Evolutionary conservation across 2,888 invertebrate genomes (phyloP).

Genomic region (Noctua fimbriata): DNA sequence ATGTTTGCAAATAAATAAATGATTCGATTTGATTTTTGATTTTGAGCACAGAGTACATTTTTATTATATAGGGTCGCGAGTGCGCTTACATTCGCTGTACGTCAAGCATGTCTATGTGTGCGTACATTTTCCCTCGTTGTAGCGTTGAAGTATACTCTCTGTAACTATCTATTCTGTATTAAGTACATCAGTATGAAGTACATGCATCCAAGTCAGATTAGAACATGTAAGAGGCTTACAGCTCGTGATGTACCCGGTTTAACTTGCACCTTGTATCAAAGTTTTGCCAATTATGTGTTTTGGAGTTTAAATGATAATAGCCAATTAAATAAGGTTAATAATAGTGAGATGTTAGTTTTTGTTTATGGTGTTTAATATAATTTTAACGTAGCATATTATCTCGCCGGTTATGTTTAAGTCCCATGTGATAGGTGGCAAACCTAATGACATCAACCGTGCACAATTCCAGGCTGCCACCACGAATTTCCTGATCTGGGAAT

Average conservation of each 20-base stretch:
- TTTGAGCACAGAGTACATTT: no score
- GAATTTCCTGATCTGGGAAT: neutral
- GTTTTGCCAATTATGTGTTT: conserved; percentile 13
- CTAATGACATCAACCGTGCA: neutral
- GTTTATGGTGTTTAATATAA: neutral
- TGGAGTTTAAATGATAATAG: neutral
- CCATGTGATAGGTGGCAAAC: neutral
- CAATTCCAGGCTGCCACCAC: neutral
- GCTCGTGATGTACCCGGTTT: conserved; percentile 4
- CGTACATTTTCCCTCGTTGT: neutral
- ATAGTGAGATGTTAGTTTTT: neutral
- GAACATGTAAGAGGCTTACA: conserved; percentile 46
- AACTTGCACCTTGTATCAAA: conserved; percentile 14
- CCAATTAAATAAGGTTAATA: neutral
- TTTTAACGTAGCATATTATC: neutral
- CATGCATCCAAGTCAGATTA: conserved; percentile 34
- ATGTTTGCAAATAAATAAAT: no score
- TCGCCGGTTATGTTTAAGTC: neutral
- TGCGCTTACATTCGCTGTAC: neutral
- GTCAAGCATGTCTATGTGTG: neutral
- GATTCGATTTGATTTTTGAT: no score
- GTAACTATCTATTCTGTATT: neutral
- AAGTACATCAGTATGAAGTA: neutral
- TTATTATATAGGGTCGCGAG: neutral
- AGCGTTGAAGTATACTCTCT: neutral